A percentile compares a stretch with the other conserved stretches of the same genome.
phyloP scores from a whole-genome alignment of 2,113 vertebrate genomes.

The Anhinga rufa region DNA sequence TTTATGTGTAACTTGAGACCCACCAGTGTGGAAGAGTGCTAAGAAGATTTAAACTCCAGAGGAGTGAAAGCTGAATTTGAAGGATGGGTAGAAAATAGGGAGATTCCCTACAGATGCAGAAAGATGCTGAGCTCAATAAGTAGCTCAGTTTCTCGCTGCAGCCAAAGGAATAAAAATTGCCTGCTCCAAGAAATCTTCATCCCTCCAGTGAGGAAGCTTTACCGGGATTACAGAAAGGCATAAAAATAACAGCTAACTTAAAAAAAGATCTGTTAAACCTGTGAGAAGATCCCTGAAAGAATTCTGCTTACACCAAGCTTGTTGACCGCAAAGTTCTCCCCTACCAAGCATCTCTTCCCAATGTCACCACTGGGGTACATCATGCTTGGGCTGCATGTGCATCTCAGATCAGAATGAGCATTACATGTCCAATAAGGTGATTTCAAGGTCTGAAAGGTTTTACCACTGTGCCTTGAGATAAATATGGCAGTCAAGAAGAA shows the following conservation, averaged over 20 bases:
- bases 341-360: not conserved
- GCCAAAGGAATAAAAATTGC: not conserved
- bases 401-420: not conserved
- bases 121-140: not conserved
- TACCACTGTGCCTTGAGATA: not conserved
- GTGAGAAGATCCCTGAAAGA: not conserved
- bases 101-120: not conserved
- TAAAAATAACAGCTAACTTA: not conserved
- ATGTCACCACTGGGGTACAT: not conserved
- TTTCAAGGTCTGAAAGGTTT: not conserved
- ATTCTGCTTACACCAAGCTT: not conserved
- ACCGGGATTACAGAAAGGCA: not conserved
- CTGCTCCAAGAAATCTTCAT: not conserved
- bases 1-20: rapidly evolving
- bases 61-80: not conserved
- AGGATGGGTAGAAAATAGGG: not conserved
- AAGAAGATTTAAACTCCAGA: not conserved
- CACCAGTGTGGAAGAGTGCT: not conserved
- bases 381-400: rapidly evolving
- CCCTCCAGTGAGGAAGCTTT: not conserved
- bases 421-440: not conserved
- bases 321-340: not conserved
- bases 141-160: not conserved
- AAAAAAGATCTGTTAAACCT: not conserved
- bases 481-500: not conserved